A percentile compares a stretch with the other conserved stretches of the same genome.
Evolutionary conservation across 2,113 vertebrate genomes (phyloP).

Genomic region (Sinocyclocheilus anshuiensis): DNA sequence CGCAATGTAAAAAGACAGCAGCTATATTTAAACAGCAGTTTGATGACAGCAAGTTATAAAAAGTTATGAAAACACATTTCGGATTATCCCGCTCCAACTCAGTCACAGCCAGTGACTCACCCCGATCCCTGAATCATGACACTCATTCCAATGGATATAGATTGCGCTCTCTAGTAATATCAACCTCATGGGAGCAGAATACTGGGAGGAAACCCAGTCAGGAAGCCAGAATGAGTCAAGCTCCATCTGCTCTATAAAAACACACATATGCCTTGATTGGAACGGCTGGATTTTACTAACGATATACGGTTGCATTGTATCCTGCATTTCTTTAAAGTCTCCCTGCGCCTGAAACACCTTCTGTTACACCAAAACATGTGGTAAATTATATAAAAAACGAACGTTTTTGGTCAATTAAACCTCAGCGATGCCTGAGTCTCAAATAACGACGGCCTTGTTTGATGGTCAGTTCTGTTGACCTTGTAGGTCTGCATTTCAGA

Average conservation of each 20-base stretch:
- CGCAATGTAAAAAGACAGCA: slow-evolving; percentile 19
- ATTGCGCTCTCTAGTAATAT: slow-evolving; percentile 43
- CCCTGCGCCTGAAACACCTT: neutral
- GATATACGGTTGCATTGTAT: neutral
- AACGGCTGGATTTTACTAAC: neutral
- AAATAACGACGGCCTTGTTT: neutral
- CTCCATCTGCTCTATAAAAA: slow-evolving; percentile 38
- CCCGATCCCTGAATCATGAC: slow-evolving; percentile 29
- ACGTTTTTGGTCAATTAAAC: neutral
- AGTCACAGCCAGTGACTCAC: slow-evolving; percentile 25
- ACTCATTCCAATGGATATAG: slow-evolving; percentile 39
- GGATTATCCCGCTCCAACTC: slow-evolving; percentile 28
- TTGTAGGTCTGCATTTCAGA: slow-evolving; percentile 40
- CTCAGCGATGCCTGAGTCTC: neutral
- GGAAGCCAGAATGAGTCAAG: slow-evolving; percentile 44
- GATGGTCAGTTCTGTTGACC: slow-evolving; percentile 51
- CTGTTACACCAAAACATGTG: neutral
- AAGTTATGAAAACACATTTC: slow-evolving; percentile 39
- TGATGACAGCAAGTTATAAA: slow-evolving; percentile 10
- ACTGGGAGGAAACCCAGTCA: slow-evolving; percentile 39
- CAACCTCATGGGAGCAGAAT: slow-evolving; percentile 33
- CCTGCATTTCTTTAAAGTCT: neutral
- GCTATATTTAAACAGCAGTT: slow-evolving; percentile 27
- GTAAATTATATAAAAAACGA: neutral
- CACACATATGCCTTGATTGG: slow-evolving; percentile 35